A percentile compares a stretch with the other conserved stretches of the same genome.
Conservation (phyloP, 2,888 invertebrate species). For the Gymnoscelis rufifasciata region DNA sequence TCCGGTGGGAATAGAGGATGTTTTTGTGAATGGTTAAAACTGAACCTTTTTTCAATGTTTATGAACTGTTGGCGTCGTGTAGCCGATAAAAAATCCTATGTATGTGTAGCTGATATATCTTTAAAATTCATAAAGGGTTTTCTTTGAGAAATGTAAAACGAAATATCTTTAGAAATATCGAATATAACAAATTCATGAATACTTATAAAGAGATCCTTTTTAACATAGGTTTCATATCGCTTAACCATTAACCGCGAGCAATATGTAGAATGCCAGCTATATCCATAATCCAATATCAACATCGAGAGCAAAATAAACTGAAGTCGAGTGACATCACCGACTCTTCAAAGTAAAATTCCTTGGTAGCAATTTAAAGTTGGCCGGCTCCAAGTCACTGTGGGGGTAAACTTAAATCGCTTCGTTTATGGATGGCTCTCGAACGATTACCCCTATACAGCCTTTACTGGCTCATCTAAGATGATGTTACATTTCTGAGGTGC, state of each 20-base stretch:
- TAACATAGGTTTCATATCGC: background rate
- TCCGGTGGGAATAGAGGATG: background rate
- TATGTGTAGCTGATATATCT: no score
- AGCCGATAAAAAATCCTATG: no score
- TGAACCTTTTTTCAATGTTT: background rate
- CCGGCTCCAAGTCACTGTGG: slow-evolving; percentile 57
- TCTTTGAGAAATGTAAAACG: no score
- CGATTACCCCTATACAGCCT: slow-evolving; percentile 70
- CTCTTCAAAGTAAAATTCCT: slow-evolving; percentile 64
- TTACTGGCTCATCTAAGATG: slow-evolving; percentile 55
- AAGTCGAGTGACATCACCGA: slow-evolving; percentile 34
- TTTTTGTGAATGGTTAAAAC: background rate
- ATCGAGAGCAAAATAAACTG: slow-evolving; percentile 33
- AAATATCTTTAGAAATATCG: no score
- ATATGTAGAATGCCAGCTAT: slow-evolving; percentile 9
- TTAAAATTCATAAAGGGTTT: no score
- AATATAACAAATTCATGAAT: no score
- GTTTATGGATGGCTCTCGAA: slow-evolving; percentile 72
- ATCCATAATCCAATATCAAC: slow-evolving; percentile 24
- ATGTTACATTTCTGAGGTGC: slow-evolving; percentile 31
- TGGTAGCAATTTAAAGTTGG: slow-evolving; percentile 74
- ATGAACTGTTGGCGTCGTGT: background rate
- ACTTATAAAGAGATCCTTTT: no score
- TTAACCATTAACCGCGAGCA: background rate
- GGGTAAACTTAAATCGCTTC: slow-evolving; percentile 74